phyloP scores from a whole-genome alignment of 2,113 vertebrate genomes.

The Zonotrichia leucophrys region DNA sequence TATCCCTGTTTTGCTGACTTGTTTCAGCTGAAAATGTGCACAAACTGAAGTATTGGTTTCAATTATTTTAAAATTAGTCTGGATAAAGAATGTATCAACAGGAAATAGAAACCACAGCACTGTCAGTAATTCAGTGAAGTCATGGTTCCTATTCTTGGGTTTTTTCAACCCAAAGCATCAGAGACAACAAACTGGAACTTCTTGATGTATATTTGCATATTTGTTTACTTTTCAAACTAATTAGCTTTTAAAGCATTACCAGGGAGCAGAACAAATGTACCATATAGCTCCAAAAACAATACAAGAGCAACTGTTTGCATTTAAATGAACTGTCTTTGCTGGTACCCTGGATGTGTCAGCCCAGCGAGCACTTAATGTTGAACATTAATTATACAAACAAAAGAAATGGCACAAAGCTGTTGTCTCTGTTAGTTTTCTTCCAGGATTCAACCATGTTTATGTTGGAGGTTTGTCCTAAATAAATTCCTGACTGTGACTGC shows the following conservation, averaged over 20 bases:
- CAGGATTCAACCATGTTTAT: conserved; percentile 16
- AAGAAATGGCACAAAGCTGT: conserved; percentile 30
- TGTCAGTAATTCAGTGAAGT: background rate
- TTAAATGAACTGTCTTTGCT: conserved; percentile 58
- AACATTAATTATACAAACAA: conserved; percentile 67
- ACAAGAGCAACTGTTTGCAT: conserved; percentile 60
- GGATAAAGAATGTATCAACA: background rate
- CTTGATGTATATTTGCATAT: conserved; percentile 30
- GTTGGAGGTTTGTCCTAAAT: conserved; percentile 16
- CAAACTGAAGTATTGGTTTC: background rate
- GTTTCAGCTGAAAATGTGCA: background rate
- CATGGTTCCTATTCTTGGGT: background rate
- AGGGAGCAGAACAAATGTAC: conserved; percentile 59
- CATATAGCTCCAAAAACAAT: conserved; percentile 1
- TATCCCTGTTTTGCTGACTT: background rate
- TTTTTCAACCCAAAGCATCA: conserved; percentile 40
- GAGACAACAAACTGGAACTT: conserved; percentile 34
- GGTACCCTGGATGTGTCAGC: conserved; percentile 15
- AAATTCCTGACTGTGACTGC: conserved; percentile 30
- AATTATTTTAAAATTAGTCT: background rate
- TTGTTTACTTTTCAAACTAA: conserved; percentile 70
- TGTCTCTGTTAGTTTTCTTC: conserved; percentile 38
- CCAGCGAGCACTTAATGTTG: conserved; percentile 60
- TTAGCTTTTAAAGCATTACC: conserved; percentile 62
- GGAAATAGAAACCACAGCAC: background rate